Base-by-base conservation (phyloP, 2,888 invertebrate species). In the Dioctria linearis region DNA sequence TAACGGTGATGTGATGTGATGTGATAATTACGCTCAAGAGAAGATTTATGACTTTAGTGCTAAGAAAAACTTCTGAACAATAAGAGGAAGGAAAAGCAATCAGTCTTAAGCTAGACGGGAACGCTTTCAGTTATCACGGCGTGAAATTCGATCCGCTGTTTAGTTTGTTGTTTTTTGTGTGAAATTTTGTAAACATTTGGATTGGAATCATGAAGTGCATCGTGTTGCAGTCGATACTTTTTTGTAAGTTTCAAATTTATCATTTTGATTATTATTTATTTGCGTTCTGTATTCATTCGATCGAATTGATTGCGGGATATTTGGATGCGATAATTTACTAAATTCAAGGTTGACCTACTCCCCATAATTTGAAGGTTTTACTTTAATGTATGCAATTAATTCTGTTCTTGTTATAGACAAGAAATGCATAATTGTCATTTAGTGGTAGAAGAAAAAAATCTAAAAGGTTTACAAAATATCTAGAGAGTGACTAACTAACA, bases 221-320 rank as follows among this genome's bases (percentile, higher is more conserved):
- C 25, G 2, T 25, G 25, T 66, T 43, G 6, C 66, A 40, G 13
- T 43, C 8, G n/a, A 42, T 13, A 42, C 40, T 66, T 66, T 66
- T 66, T 43, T 66, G 66, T 66, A 66, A 66, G 66, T 66, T 42
- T 43, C 5, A 43, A 5, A 66, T 43, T 66, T 66, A 66, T 66
- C 66, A 40, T 66, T 46, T 37, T 46, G 46, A 66, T 66, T 42
- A 66, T 13, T 4, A 43, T 8, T 63, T 63, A n/a, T 66, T 66
- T 66, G 42, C 66, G 43, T 66, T 43, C 43, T 3, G 43, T 43
- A 25, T 25, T 25, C 2, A 25, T 43, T 66, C 42, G 42, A n/a
- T 25, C 5, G 9, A 66, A 25, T 46, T 5, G 8, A 66, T 66
- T 66, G n/a, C 13, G 42, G 43, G 61, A 37, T 3, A 3, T 25